A percentile compares a stretch with the other conserved stretches of the same genome.
Evolutionary conservation across 2,797 vertebrate genomes (phyloP).

Genomic region (Fundulus diaphanus): DNA sequence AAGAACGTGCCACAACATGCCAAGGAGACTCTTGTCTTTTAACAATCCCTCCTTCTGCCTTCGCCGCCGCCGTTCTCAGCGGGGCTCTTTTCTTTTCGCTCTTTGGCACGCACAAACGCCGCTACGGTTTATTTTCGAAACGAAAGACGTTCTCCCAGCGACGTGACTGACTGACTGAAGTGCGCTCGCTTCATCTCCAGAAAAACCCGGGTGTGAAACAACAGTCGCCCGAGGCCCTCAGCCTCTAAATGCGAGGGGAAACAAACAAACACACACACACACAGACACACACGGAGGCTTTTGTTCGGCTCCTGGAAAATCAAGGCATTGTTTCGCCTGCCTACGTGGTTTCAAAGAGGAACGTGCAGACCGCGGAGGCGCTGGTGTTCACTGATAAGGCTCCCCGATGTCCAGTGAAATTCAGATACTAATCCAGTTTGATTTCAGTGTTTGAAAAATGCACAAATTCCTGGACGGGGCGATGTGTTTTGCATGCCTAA

Average conservation of each 20-base stretch:
- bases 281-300: no score
- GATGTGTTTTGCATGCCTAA: constrained; percentile 37
- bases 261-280: constrained; percentile 44
- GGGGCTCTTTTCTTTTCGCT: constrained; percentile 38
- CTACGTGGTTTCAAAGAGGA: constrained; percentile 47
- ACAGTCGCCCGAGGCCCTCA: constrained; percentile 49
- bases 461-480: constrained; percentile 14
- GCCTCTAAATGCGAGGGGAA: constrained; percentile 38
- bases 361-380: constrained; percentile 42
- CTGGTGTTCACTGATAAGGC: constrained; percentile 46
- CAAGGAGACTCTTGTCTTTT: constrained; percentile 49
- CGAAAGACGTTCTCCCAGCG: constrained; percentile 68
- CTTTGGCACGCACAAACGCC: constrained; percentile 52
- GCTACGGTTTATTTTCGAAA: constrained; percentile 68
- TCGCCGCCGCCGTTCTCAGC: constrained; percentile 53
- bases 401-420: constrained; percentile 32
- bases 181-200: constrained; percentile 58
- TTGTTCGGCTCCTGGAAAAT: constrained; percentile 63
- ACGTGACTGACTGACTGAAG: constrained; percentile 61
- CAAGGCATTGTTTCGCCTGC: constrained; percentile 57
- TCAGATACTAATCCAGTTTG: constrained; percentile 34
- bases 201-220: constrained; percentile 39
- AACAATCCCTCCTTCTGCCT: constrained; percentile 49
- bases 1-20: constrained; percentile 33
- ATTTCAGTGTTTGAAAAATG: constrained; percentile 35